Evolutionary conservation across 2,888 invertebrate genomes (phyloP), one percentile per base, ranked within the genome.

Genomic region (Therioaphis trifolii): DNA sequence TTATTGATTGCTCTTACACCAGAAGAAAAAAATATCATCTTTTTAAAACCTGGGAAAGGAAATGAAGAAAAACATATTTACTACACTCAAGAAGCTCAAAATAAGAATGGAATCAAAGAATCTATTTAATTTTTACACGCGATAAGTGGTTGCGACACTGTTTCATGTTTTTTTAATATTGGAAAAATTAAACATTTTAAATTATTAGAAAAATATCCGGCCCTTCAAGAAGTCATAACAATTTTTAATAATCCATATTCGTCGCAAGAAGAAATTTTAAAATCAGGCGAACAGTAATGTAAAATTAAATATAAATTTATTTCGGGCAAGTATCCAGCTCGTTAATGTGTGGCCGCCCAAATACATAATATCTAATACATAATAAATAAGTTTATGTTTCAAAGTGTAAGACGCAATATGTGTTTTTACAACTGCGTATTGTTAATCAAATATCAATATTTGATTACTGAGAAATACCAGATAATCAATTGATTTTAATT

Each of bases 71-170:
- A 85, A 55, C 27, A 69, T 77, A 55, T 85, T n/a, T n/a, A n/a
- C n/a, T n/a, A n/a, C n/a, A 71, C 43, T 58, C 52, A 29, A n/a
- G 49, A 61, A 40, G 55, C 18, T 58, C 49, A 82, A 72, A 72
- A 43, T 27, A 35, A 24, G 5, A 52, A 71, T 52, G 46, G 46
- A 27, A 24, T 82, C 2, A 71, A 75, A 52, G 40, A 82, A 84
- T 80, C 84, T 77, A 82, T 85, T 84, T 76, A 86, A 43, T 86
- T 87, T 76, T 58, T 84, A 4, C 86, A 87, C 84, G 86, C 86
- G 21, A 40, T 85, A 18, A 86, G 85, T 77, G 85, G 85, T 58
- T 49, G 49, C 15, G 49, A 49, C 49, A 49, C 15, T 21, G 85
- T 84, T 52, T 87, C 86, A 43, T 85, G 85, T 49, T 78, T 86